phyloP scores from a whole-genome alignment of 2,888 invertebrate genomes.

The Drosophila kuntzei region DNA sequence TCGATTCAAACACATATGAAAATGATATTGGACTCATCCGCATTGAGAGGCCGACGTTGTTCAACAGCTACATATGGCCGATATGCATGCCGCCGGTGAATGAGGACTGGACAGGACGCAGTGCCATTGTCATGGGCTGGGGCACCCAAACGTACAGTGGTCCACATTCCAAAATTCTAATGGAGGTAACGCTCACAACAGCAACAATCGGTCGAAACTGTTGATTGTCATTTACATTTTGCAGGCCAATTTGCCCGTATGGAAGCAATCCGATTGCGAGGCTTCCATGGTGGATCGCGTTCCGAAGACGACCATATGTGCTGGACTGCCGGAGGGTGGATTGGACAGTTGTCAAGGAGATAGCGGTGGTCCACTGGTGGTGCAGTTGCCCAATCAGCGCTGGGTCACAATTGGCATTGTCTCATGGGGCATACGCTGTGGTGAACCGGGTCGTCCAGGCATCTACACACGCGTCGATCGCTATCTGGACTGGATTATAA shows the following conservation, averaged over 20 bases:
- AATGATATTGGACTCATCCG: conserved; percentile 92
- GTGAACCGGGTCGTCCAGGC: conserved; percentile 91
- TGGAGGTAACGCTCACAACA: conserved; percentile 88
- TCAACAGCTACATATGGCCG: conserved; percentile 93
- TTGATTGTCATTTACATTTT: not conserved
- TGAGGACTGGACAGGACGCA: conserved; percentile 87
- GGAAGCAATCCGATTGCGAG: conserved; percentile 89
- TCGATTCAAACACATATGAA: conserved; percentile 89
- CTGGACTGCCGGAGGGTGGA: conserved; percentile 91
- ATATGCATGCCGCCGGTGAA: conserved; percentile 92
- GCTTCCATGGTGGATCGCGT: conserved; percentile 88
- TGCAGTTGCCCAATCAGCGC: conserved; percentile 90
- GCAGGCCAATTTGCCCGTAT: conserved; percentile 89
- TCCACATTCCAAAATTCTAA: conserved; percentile 88
- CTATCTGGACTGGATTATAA: conserved; percentile 83
- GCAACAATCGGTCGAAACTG: too few species aligned
- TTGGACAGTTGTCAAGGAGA: conserved; percentile 93
- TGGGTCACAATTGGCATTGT: conserved; percentile 93
- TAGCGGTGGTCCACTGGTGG: conserved; percentile 90
- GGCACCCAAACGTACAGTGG: conserved; percentile 91
- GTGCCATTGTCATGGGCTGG: conserved; percentile 92
- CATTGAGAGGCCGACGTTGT: conserved; percentile 88
- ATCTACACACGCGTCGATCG: conserved; percentile 90
- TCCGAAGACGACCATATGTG: conserved; percentile 90
- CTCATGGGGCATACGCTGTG: conserved; percentile 94